Evolutionary conservation across 2,113 vertebrate species (phyloP).

Genomic region (Channa argus): DNA sequence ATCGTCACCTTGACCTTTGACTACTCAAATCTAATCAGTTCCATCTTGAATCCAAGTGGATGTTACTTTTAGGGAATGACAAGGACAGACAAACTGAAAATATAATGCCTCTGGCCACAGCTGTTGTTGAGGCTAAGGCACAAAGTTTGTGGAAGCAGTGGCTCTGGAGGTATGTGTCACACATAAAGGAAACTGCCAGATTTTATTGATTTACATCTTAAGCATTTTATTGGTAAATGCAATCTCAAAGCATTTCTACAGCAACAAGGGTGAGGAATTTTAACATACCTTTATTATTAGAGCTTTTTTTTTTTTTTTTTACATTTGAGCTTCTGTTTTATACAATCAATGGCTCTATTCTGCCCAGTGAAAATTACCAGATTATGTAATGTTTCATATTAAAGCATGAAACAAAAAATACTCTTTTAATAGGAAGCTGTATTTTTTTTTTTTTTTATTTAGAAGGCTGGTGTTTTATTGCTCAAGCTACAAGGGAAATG

Average conservation of each 20-base stretch:
- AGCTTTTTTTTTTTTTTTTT: neutral
- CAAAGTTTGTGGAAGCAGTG: too few relatives aligned
- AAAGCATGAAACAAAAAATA: neutral
- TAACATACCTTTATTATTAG: too few relatives aligned
- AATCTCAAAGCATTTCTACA: neutral
- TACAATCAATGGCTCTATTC: neutral
- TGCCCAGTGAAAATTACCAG: neutral
- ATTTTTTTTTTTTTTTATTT: slow-evolving; percentile 7
- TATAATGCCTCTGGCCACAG: too few relatives aligned
- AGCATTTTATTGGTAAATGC: neutral
- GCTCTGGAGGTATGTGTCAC: too few relatives aligned
- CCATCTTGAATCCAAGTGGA: too few relatives aligned
- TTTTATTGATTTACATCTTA: neutral
- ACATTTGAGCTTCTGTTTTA: neutral
- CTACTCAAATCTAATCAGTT: too few relatives aligned
- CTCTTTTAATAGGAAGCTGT: slow-evolving; percentile 1
- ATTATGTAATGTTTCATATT: slow-evolving; percentile 8
- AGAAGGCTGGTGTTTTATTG: slow-evolving; percentile 36
- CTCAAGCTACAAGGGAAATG: slow-evolving; percentile 17
- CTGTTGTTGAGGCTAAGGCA: too few relatives aligned
- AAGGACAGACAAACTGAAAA: too few relatives aligned
- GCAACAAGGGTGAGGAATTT: neutral
- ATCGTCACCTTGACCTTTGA: too few relatives aligned
- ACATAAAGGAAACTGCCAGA: too few relatives aligned
- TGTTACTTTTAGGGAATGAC: too few relatives aligned